A percentile compares a stretch with the other conserved stretches of the same genome.
Evolutionary conservation across 2,113 vertebrate genomes (phyloP).

Genomic region (Neogale vison): DNA sequence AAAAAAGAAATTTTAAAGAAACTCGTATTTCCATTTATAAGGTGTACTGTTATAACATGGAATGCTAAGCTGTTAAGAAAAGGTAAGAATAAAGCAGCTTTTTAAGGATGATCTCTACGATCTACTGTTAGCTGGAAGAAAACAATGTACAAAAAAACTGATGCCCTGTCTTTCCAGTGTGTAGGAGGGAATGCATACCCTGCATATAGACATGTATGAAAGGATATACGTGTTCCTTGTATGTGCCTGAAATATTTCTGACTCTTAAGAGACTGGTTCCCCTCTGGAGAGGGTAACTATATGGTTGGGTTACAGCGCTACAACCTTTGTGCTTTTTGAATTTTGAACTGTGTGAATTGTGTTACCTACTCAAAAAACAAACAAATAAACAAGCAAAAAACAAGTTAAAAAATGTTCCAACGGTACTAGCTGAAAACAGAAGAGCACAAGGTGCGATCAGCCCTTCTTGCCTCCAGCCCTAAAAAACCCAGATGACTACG

Average conservation of each 20-base stretch:
- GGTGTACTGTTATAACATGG: neutral
- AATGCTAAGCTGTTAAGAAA: neutral
- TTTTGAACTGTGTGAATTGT: neutral
- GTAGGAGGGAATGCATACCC: neutral
- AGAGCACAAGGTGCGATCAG: neutral
- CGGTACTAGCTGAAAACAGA: neutral
- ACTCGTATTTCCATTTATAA: neutral
- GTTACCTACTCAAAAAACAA: neutral
- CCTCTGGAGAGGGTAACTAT: neutral
- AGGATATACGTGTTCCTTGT: neutral
- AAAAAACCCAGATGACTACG: neutral
- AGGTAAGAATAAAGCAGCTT: neutral
- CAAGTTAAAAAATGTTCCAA: neutral
- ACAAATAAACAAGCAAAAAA: too few relatives aligned
- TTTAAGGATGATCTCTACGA: constrained; percentile 11
- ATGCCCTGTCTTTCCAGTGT: neutral
- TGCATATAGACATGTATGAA: neutral
- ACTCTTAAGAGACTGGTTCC: neutral
- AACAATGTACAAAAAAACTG: neutral
- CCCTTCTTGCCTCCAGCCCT: neutral
- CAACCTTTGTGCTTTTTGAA: neutral
- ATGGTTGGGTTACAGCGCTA: neutral
- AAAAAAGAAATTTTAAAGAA: neutral
- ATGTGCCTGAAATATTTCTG: neutral
- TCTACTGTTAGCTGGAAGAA: neutral